phyloP scores from a whole-genome alignment of 2,113 vertebrate species.

The Sinocyclocheilus grahami region DNA sequence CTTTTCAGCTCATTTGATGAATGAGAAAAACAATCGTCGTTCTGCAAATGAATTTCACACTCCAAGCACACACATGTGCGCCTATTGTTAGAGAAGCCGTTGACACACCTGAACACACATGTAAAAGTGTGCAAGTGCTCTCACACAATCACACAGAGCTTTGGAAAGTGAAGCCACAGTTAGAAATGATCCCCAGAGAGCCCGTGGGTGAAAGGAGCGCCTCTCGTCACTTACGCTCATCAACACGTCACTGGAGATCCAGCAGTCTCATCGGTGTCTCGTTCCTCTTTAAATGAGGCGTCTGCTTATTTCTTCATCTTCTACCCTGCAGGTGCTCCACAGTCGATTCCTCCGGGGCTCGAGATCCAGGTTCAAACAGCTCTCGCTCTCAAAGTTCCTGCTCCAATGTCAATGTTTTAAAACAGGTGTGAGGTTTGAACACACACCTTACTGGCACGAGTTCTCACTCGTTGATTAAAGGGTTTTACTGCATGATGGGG shows the following conservation, averaged over 20 bases:
- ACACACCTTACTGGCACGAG: background rate
- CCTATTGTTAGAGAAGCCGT: background rate
- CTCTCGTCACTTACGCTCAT: background rate
- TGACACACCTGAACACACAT: constrained; percentile 26
- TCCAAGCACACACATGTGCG: background rate
- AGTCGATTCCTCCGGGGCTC: background rate
- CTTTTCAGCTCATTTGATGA: constrained; percentile 34
- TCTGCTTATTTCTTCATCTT: background rate
- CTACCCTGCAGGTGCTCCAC: constrained; percentile 3
- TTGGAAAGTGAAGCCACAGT: background rate
- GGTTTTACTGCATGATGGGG: background rate
- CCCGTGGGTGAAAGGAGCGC: background rate
- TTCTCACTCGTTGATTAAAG: background rate
- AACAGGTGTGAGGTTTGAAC: background rate
- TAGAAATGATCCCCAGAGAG: background rate
- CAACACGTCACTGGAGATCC: background rate
- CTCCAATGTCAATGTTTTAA: constrained; percentile 38
- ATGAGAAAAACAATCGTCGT: constrained; percentile 11
- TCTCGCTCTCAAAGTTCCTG: background rate
- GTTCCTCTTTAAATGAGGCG: background rate
- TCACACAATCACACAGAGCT: background rate
- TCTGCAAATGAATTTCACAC: background rate
- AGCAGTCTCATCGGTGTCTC: background rate
- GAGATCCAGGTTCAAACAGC: background rate
- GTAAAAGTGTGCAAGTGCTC: background rate